Conservation (phyloP, 2,797 vertebrate species). For the Brachyalestes nurse region DNA sequence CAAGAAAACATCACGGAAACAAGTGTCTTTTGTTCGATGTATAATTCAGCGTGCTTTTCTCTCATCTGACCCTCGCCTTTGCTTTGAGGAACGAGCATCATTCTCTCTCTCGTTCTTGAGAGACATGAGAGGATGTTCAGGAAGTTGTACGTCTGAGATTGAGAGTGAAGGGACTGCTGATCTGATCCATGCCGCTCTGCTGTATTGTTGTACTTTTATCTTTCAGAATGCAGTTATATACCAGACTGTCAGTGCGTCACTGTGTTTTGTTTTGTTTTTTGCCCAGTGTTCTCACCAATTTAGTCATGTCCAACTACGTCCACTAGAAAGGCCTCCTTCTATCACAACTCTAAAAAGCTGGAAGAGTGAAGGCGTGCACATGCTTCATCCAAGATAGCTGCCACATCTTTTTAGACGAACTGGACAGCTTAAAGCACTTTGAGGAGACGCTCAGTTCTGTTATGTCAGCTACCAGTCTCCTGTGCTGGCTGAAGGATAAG, state of each 20-base stretch:
- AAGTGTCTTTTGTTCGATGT: slow-evolving; percentile 19
- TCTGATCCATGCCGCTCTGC: slow-evolving; percentile 4
- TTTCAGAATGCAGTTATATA: not conserved
- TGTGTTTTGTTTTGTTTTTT: too few relatives aligned
- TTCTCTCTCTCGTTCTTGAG: not conserved
- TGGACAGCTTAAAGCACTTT: too few relatives aligned
- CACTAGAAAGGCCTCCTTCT: too few relatives aligned
- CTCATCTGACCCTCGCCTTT: not conserved
- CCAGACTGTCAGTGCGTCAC: not conserved
- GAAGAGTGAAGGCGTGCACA: too few relatives aligned
- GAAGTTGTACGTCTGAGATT: slow-evolving; percentile 4
- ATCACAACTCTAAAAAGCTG: too few relatives aligned
- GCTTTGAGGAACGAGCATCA: not conserved
- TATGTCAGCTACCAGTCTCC: too few relatives aligned
- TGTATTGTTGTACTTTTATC: slow-evolving; percentile 6
- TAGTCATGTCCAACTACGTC: too few relatives aligned
- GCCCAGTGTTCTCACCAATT: too few relatives aligned
- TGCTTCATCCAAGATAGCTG: too few relatives aligned
- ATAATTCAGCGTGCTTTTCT: slow-evolving; percentile 5
- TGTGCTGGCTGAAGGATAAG: too few relatives aligned
- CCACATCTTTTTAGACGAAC: too few relatives aligned
- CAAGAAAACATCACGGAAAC: slow-evolving; percentile 5
- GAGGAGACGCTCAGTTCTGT: too few relatives aligned
- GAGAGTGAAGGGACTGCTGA: slow-evolving; percentile 3
- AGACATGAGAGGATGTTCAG: slow-evolving; percentile 16